Evolutionary conservation across 2,797 vertebrate genomes (phyloP).

Genomic region (Sebastiscus albofasciatus): DNA sequence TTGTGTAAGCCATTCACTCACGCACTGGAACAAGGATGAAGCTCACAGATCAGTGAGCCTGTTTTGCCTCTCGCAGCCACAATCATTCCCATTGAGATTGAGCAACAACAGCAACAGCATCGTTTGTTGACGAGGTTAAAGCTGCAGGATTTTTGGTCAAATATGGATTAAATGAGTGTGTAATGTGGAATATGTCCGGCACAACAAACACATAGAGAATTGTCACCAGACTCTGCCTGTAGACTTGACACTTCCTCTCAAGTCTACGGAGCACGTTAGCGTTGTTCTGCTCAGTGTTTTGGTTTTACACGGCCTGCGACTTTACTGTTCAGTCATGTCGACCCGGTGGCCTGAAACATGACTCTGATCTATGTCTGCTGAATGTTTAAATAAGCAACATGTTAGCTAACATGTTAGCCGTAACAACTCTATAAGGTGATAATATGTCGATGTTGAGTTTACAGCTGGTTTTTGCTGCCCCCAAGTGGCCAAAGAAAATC

Average conservation of each 20-base stretch:
- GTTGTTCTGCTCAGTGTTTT: neutral
- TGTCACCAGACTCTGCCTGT: neutral
- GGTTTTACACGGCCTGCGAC: neutral
- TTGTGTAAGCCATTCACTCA: slow-evolving; percentile 43
- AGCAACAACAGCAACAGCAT: neutral
- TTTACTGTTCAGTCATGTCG: neutral
- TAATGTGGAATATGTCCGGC: neutral
- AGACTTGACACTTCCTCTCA: neutral
- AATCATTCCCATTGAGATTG: neutral
- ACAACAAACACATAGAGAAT: neutral
- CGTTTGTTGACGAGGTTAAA: neutral
- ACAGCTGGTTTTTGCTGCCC: neutral
- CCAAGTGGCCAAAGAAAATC: neutral
- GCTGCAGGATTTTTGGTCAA: neutral
- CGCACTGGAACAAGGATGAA: slow-evolving; percentile 3
- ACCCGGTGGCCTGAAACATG: neutral
- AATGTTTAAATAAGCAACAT: neutral
- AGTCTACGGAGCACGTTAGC: neutral
- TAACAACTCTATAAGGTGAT: neutral
- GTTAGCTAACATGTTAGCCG: neutral
- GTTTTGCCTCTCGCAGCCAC: neutral
- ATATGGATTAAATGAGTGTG: neutral
- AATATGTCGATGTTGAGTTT: too few species aligned
- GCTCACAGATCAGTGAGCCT: neutral
- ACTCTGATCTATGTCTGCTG: neutral